phyloP scores from a whole-genome alignment of 2,888 invertebrate species.

The Plutella xylostella region DNA sequence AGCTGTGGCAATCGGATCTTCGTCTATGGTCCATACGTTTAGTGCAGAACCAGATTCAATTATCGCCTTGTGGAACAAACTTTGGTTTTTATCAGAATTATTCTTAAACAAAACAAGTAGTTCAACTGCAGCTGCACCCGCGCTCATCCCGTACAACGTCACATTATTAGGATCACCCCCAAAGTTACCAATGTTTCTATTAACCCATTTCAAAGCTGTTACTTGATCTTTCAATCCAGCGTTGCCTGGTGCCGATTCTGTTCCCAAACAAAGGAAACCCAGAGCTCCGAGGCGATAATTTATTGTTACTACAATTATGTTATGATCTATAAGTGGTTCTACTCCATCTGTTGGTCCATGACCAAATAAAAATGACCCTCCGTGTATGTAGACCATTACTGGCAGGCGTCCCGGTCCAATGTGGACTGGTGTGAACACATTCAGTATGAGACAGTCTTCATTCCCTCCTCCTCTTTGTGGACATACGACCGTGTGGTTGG shows the following conservation, averaged over 20 bases:
- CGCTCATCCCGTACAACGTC: slow-evolving; percentile 6
- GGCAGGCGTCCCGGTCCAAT: slow-evolving; percentile 15
- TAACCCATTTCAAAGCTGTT: slow-evolving; percentile 7
- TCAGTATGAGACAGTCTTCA: slow-evolving; percentile 30
- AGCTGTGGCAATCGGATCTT: slow-evolving; percentile 23
- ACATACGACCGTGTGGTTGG: slow-evolving; percentile 24
- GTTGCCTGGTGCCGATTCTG: slow-evolving; percentile 7
- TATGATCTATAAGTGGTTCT: not conserved
- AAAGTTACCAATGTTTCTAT: slow-evolving; percentile 4
- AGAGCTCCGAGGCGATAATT: slow-evolving; percentile 8
- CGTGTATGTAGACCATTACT: slow-evolving; percentile 22
- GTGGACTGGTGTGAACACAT: slow-evolving; percentile 26
- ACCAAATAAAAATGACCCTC: slow-evolving; percentile 10
- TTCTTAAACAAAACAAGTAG: slow-evolving; percentile 1
- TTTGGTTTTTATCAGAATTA: too few species aligned
- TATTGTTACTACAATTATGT: not conserved
- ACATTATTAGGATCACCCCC: slow-evolving; percentile 4
- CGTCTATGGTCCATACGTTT: slow-evolving; percentile 24
- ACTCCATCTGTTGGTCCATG: slow-evolving; percentile 7
- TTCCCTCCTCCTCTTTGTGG: slow-evolving; percentile 27
- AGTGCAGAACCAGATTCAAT: slow-evolving; percentile 25
- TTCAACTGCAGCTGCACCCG: slow-evolving; percentile 4
- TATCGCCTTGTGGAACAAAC: slow-evolving; percentile 11
- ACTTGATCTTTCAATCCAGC: slow-evolving; percentile 7
- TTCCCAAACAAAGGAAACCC: slow-evolving; percentile 6